Evolutionary conservation across 1,140 invertebrate genomes (phyloP), one percentile per base, ranked within the genome.

Genomic region (Anastatus disparis): DNA sequence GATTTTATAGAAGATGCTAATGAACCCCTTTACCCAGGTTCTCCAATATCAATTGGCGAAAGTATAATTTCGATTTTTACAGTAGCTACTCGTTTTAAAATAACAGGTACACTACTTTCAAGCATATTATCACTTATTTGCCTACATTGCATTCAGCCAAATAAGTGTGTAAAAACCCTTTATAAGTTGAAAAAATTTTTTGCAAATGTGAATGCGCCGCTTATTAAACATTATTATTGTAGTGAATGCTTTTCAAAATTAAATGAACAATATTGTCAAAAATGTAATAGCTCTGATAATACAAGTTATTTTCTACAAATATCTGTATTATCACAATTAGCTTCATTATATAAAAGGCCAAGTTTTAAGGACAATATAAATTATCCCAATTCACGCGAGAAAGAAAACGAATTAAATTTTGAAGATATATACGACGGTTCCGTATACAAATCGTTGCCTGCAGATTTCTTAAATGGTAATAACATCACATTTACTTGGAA

Each of bases 61-160:
- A 76, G 72, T 46, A 10, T 74, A 2, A 10, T 76, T n/a, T 15
- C 24, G 15, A 73, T 72, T 59, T 59, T 73, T 24, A 71, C 70
- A 17, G 61, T 73, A 20, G 12, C 70, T 20, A 61, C 64, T 26
- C 67, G 70, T 26, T 44, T 72, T 24, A 73, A 71, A 26, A 52
- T 58, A 9, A 52, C 56, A 0, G 71, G 65, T 38, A 68, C 59
- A 0, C 26, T 71, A 35, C 55, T 76, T 0, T 38, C 20, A 10
- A 59, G 38, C 17, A 22, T 67, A 7, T 24, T 68, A 38, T 27
- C 1, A 1, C 27, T 58, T 3, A 58, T 62, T 2, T 15, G 3
- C 0, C 1, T 70, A 31, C 68, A 70, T 26, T 70, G 59, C 35
- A 26, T 24, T 4, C 3, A 53, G 2, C 24, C 12, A 6, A 66